Percentiles rank a stretch among this genome's conserved stretches.
Evolutionary conservation across 2,113 vertebrate species (phyloP).

Genomic region (Dipodomys merriami): DNA sequence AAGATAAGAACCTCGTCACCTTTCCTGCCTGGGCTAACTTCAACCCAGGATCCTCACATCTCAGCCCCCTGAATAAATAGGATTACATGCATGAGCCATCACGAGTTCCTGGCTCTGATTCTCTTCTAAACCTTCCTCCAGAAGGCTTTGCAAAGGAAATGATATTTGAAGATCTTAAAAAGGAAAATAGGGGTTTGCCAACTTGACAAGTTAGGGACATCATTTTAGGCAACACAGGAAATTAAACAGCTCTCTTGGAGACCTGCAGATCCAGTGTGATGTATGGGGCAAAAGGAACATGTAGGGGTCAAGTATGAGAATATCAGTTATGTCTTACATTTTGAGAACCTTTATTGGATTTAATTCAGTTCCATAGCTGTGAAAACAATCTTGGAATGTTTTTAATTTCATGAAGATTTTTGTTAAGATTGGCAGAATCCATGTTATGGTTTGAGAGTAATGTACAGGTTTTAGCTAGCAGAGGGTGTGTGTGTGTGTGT

Average conservation of each 20-base stretch:
- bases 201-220: not conserved
- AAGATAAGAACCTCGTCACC: too few species aligned
- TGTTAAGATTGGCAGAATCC: not conserved
- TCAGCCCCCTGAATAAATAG: too few species aligned
- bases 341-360: not conserved
- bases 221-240: not conserved
- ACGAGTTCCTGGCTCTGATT: not conserved
- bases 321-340: not conserved
- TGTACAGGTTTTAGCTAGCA: not conserved
- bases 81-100: too few species aligned
- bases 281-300: not conserved
- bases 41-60: too few species aligned
- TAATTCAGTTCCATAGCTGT: not conserved
- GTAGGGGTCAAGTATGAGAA: not conserved
- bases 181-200: not conserved
- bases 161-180: not conserved
- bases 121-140: not conserved
- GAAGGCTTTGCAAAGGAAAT: not conserved
- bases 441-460: not conserved
- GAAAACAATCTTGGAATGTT: not conserved
- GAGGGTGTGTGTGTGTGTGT: not conserved
- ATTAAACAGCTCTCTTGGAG: not conserved
- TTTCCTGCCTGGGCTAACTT: too few species aligned
- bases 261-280: not conserved
- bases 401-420: conserved; percentile 9